Evolutionary conservation across 2,888 invertebrate genomes (phyloP).

Genomic region (Prenolepis imparis): DNA sequence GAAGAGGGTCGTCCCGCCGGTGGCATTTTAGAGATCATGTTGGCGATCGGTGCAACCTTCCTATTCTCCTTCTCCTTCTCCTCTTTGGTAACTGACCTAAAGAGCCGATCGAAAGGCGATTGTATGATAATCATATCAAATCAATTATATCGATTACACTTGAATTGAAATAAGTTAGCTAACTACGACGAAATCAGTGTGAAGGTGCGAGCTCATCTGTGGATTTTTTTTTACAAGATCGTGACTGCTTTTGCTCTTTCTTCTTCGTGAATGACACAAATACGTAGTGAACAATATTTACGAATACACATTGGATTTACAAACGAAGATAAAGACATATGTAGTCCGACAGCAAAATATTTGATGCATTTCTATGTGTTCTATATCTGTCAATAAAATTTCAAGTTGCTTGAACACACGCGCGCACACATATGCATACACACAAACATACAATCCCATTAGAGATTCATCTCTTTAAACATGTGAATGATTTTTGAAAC

Average conservation of each 20-base stretch:
- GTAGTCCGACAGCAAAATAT: background rate
- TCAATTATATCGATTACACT: conserved; percentile 27
- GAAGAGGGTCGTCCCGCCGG: conserved; percentile 85
- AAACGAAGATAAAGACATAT: background rate
- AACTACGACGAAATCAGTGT: conserved; percentile 77
- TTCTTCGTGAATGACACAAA: background rate
- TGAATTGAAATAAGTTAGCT: conserved; percentile 74
- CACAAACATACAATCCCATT: background rate
- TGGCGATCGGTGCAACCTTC: conserved; percentile 86
- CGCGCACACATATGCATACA: background rate
- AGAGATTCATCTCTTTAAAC: background rate
- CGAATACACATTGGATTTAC: conserved; percentile 3
- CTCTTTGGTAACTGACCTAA: conserved; percentile 93
- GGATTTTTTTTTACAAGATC: conserved; percentile 6
- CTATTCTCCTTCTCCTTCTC: conserved; percentile 95
- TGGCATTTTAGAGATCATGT: conserved; percentile 75
- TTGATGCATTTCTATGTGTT: background rate
- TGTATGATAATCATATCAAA: background rate
- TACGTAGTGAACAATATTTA: conserved; percentile 2
- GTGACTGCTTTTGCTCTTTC: background rate
- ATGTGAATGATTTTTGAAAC: background rate
- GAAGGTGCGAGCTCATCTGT: conserved; percentile 61
- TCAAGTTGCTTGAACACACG: background rate
- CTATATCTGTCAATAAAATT: background rate
- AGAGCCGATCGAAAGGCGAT: conserved; percentile 54